Conservation (phyloP, 2,888 invertebrate species). For the Belgica antarctica region DNA sequence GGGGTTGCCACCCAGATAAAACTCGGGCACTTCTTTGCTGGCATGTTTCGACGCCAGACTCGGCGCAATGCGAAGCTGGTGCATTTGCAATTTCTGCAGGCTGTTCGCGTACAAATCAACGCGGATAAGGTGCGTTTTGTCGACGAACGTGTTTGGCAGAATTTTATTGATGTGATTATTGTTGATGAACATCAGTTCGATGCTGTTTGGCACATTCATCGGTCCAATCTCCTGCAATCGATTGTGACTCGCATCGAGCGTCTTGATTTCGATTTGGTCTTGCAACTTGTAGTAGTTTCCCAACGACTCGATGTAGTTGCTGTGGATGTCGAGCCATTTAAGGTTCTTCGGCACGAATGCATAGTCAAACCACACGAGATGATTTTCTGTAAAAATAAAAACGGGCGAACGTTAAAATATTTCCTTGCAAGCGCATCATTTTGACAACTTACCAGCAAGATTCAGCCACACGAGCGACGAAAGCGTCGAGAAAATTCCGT, state of each 20-base stretch:
- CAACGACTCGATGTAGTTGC: conserved; percentile 82
- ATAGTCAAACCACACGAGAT: conserved; percentile 89
- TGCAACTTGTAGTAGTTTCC: conserved; percentile 86
- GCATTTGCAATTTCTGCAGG: conserved; percentile 76
- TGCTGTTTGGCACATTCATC: conserved; percentile 83
- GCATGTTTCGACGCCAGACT: conserved; percentile 67
- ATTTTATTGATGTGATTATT: conserved; percentile 81
- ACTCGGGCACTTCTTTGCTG: conserved; percentile 63
- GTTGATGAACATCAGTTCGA: conserved; percentile 83
- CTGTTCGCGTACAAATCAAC: conserved; percentile 90
- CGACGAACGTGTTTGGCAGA: conserved; percentile 80
- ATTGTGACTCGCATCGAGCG: conserved; percentile 86
- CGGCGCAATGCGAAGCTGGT: conserved; percentile 73
- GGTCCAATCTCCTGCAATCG: conserved; percentile 77
- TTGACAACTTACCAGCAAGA: too few species aligned
- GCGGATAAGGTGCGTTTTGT: conserved; percentile 78
- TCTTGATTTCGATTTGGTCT: conserved; percentile 76
- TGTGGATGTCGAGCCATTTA: conserved; percentile 87
- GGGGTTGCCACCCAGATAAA: conserved; percentile 89
- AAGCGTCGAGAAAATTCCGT: conserved; percentile 82
- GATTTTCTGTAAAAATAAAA: too few species aligned
- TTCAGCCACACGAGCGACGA: conserved; percentile 84
- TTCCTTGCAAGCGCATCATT: too few species aligned
- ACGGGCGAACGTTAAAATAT: too few species aligned
- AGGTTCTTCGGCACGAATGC: conserved; percentile 86